phyloP scores from a whole-genome alignment of 30 jellyfish, hydroid and myxozoan genomes.

The Clytia hemisphaerica region DNA sequence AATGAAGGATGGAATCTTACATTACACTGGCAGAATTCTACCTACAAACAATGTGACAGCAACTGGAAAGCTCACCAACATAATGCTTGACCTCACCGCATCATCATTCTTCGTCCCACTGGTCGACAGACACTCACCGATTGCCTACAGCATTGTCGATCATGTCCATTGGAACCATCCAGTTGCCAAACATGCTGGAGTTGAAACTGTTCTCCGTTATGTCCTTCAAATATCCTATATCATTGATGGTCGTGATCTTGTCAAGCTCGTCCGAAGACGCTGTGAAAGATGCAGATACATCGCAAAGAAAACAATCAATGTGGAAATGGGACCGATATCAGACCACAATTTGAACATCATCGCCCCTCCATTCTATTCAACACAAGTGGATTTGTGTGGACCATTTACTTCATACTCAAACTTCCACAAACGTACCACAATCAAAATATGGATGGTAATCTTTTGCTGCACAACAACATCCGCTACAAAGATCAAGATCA shows the following conservation, averaged over 20 bases:
- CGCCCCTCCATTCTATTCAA: too few species aligned
- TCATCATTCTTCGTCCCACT: not conserved
- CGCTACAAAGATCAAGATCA: not conserved
- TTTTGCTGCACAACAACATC: too few species aligned
- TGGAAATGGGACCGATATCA: not conserved
- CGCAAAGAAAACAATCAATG: not conserved
- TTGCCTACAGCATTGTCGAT: too few species aligned
- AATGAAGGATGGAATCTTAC: too few species aligned
- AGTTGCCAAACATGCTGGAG: too few species aligned
- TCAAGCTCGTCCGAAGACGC: not conserved
- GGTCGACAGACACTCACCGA: conserved; percentile 2
- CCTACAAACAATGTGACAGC: not conserved
- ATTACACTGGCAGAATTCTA: not conserved
- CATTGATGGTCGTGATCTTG: not conserved
- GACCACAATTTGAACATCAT: too few species aligned
- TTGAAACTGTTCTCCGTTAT: not conserved
- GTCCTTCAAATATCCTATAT: not conserved
- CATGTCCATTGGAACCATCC: too few species aligned
- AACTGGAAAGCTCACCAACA: not conserved
- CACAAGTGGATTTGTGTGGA: not conserved
- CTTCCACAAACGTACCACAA: too few species aligned
- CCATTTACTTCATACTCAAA: not conserved
- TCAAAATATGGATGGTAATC: too few species aligned
- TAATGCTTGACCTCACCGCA: not conserved
- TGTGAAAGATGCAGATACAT: not conserved